Base-by-base conservation (phyloP, 2,797 vertebrate species). In the Tauraco hartlaubi region DNA sequence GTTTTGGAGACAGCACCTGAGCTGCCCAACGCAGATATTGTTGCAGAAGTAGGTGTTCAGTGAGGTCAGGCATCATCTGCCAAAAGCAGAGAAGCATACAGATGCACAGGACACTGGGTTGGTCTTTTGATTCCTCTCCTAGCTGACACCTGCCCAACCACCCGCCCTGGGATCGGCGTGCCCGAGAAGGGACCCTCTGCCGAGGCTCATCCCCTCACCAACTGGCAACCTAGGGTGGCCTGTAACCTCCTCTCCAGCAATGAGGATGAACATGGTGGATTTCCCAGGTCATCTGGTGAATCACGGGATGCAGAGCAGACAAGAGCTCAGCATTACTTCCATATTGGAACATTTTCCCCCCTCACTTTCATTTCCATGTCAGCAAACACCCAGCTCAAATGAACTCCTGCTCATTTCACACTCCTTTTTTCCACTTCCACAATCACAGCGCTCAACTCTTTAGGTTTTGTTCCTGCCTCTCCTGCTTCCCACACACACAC, bases 191-290 rank as follows among this genome's bases (percentile, higher is more conserved):
- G 39, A n/a, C 15, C 43, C 33, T 12, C 26, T 73, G 26, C 35
- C 2, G 2, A 37, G 39, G 23, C 46, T 72, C 13, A 3, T 12
- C 22, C n/a, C 39, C 8, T 49, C 26, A 11, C 8, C 14, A 3
- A 21, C 48, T 9, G 1, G 21, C 2, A 1, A 26, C 39, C 33
- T 41, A 33, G 51, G 19, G 5, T 22, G 16, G 35, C 71, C 44
- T 33, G 13, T 6, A 39, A 58, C n/a, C 26, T 28, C 26, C 15
- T 55, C 51, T 76, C 9, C 78, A 71, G 31, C 0, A 0, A 33
- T 2, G 8, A 64, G 15, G 29, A 8, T 0, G 0, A 75, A n/a
- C 22, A 15, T 0, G 2, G 1, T 20, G 39, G 35, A 28, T 79
- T 55, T 85, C 59, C 72, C 74, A 62, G 23, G 46, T 84, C 62